Evolutionary conservation across 2,797 vertebrate species (phyloP), one percentile per base, ranked within the genome.

Genomic region (Corythornis leucogaster): DNA sequence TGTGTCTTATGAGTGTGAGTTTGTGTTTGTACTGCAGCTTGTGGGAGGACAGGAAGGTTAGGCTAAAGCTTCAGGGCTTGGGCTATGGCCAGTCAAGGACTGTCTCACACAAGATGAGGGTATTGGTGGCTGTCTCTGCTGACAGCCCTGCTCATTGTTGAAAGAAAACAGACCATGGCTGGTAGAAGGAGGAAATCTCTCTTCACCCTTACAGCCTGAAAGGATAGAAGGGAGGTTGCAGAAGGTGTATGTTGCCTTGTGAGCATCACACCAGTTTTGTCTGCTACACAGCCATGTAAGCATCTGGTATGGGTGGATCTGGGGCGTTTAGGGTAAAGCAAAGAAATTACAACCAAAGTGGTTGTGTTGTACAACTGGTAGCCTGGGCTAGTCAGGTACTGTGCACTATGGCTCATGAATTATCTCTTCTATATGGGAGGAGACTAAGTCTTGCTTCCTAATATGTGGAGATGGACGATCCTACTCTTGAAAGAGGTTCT

Each of bases 81-180:
- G 38, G 53, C 8, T 50, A 9, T 30, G 46, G 33, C 71, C 63
- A 21, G 19, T 61, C 31, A 51, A 25, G 57, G 59, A 17, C 33
- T 45, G 20, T 66, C 54, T 90, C 7, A 5, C 38, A 33, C 35
- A 31, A 51, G 18, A 42, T 42, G 58, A 67, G 26, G 55, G 13
- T 17, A 6, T 25, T 62, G 51, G 20, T n/a, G 67, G 9, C 53
- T 51, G 8, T 64, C 14, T 89, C 64, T 79, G 11, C 55, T 77
- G 43, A 13, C 42, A 74, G 33, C 26, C 31, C 24, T 63, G 48
- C 25, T 70, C 4, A 0, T 8, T 42, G 3, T 17, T 0, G 0
- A 64, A 50, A 67, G 55, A 45, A 80, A 51, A 28, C 1, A 0
- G 20, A 20, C 21, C 1, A 1, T 2, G 1, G 30, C 35, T 62